A percentile compares a stretch with the other conserved stretches of the same genome.
These are phyloP conservation scores for Sphaerophoria taeniata DNA, from an alignment of 2,888 invertebrate species.

Conservation along the genomic window DNA sequence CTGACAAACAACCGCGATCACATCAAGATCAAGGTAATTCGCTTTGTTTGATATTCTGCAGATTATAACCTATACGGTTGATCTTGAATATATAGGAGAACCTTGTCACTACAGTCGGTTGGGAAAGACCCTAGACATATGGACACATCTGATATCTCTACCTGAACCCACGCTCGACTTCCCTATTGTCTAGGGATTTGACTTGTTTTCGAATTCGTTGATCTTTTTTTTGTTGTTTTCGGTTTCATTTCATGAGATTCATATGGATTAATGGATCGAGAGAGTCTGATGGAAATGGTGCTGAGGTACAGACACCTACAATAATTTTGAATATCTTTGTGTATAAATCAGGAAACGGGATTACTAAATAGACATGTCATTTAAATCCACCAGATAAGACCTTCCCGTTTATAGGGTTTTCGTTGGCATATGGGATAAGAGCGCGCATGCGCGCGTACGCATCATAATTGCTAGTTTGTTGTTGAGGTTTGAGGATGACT, in stretches of 20 bases:
- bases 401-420: slow-evolving; percentile 42
- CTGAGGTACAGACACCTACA: slow-evolving; percentile 50
- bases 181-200: slow-evolving; percentile 69
- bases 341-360: slow-evolving; percentile 59
- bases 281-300: slow-evolving; percentile 38
- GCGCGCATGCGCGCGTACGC: slow-evolving; percentile 62
- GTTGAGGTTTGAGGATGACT: slow-evolving; percentile 44
- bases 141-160: slow-evolving; percentile 22
- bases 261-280: background rate
- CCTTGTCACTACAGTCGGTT: slow-evolving; percentile 46
- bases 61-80: slow-evolving; percentile 17
- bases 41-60: slow-evolving; percentile 57
- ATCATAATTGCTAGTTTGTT: slow-evolving; percentile 4
- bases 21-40: slow-evolving; percentile 70
- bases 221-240: slow-evolving; percentile 45
- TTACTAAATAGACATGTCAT: slow-evolving; percentile 69
- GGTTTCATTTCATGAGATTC: background rate
- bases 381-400: slow-evolving; percentile 69
- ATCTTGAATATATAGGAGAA: slow-evolving; percentile 18
- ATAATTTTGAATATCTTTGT: slow-evolving; percentile 14
- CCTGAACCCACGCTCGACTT: slow-evolving; percentile 70
- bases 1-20: slow-evolving; percentile 44
- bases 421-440: slow-evolving; percentile 65
- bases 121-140: background rate
- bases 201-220: slow-evolving; percentile 44